These are phyloP conservation scores for Halichoeres trimaculatus DNA, from an alignment of 2,113 vertebrate genomes.

Conservation along the genomic window DNA sequence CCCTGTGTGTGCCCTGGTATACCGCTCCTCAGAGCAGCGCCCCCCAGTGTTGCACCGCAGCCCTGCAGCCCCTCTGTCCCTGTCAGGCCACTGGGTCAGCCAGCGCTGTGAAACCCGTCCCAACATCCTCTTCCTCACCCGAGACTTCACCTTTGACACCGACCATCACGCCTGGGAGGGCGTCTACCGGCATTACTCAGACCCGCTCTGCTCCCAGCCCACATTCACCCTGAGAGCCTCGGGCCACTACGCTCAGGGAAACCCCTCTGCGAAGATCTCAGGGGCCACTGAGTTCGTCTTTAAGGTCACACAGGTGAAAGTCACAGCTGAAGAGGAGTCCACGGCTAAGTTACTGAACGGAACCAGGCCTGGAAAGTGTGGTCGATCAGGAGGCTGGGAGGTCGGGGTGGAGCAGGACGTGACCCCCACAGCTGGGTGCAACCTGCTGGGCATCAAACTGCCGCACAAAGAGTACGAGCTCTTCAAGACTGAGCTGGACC, in stretches of 20 bases:
- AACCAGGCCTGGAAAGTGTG: conserved; percentile 84
- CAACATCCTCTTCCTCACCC: conserved; percentile 89
- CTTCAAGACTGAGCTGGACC: conserved; percentile 86
- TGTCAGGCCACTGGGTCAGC: conserved; percentile 89
- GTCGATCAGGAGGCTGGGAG: conserved; percentile 81
- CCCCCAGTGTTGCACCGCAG: conserved; percentile 82
- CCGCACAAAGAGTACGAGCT: conserved; percentile 93
- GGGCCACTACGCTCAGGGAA: conserved; percentile 85
- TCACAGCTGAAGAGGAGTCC: conserved; percentile 83
- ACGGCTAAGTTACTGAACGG: conserved; percentile 84
- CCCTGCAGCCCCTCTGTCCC: conserved; percentile 65
- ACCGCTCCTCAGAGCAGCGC: conserved; percentile 84
- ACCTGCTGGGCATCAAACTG: conserved; percentile 87
- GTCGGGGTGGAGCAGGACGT: conserved; percentile 87
- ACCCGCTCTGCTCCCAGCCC: conserved; percentile 86
- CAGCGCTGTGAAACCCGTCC: conserved; percentile 87
- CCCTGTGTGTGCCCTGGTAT: conserved; percentile 85
- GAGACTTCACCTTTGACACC: conserved; percentile 86
- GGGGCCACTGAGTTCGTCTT: conserved; percentile 88
- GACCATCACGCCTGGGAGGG: conserved; percentile 88
- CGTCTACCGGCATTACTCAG: conserved; percentile 88
- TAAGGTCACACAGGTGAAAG: conserved; percentile 84
- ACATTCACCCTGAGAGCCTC: conserved; percentile 88
- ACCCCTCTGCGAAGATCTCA: conserved; percentile 80
- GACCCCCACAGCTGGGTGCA: conserved; percentile 87